These are phyloP conservation scores for Marmota monax DNA, from an alignment of 2,113 vertebrate genomes.

Conservation along the genomic window DNA sequence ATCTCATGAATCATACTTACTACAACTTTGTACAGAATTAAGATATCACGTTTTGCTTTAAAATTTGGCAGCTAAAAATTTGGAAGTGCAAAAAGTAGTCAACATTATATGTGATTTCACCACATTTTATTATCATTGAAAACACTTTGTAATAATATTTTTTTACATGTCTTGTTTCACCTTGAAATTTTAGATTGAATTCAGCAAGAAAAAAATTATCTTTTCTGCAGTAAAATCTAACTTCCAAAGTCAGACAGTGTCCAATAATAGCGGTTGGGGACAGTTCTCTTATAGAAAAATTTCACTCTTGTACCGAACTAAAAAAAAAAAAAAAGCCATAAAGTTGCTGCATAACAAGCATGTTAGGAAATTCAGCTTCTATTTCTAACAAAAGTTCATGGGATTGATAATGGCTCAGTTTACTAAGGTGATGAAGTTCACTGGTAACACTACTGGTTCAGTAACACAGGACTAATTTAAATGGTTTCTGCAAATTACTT, in stretches of 20 bases:
- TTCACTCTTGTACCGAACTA: neutral
- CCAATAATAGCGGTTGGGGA: neutral
- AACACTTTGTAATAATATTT: neutral
- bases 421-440: neutral
- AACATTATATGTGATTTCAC: neutral
- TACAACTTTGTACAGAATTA: neutral
- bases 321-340: too few relatives aligned
- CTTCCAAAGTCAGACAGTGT: neutral
- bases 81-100: neutral
- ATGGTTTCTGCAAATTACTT: neutral
- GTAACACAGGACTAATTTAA: neutral
- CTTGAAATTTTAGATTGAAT: slow-evolving; percentile 20
- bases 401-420: neutral
- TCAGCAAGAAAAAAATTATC: neutral
- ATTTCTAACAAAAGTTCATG: neutral
- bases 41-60: neutral
- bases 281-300: neutral
- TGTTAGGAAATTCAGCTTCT: neutral
- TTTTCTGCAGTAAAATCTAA: neutral
- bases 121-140: neutral
- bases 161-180: neutral
- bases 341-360: neutral
- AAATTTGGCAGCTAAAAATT: neutral
- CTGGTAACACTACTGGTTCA: neutral
- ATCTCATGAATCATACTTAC: neutral